Conservation (phyloP, 2,888 invertebrate species). For the Ophion costatus region DNA sequence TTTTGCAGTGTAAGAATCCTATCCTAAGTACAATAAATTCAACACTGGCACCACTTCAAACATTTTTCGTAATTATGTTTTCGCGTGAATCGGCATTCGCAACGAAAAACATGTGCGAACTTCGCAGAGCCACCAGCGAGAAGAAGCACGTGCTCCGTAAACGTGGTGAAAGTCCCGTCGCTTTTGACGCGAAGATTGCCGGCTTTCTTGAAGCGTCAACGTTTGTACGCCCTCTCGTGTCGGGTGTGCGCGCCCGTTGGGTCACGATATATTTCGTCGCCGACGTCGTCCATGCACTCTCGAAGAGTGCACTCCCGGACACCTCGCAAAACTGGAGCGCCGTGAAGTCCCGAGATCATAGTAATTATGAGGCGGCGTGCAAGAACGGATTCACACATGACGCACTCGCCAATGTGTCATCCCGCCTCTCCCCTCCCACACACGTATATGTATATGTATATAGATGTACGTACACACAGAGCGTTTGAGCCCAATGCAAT, state of each 20-base stretch:
- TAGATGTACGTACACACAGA: slow-evolving; percentile 17
- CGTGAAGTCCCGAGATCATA: slow-evolving; percentile 76
- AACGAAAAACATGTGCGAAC: background rate
- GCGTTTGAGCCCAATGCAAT: slow-evolving; percentile 65
- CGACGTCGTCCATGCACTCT: background rate
- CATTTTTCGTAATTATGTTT: background rate
- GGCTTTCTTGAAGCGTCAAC: slow-evolving; percentile 72
- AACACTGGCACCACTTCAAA: background rate
- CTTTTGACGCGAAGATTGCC: slow-evolving; percentile 78
- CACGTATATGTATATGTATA: background rate
- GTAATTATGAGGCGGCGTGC: slow-evolving; percentile 77
- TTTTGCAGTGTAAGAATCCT: too few relatives aligned
- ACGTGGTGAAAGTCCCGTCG: slow-evolving; percentile 74
- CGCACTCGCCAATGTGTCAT: background rate
- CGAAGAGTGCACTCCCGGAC: slow-evolving; percentile 58
- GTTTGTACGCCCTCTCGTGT: slow-evolving; percentile 58
- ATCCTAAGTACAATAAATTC: background rate
- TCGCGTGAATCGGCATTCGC: background rate
- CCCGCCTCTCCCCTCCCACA: background rate
- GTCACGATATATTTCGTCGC: slow-evolving; percentile 67
- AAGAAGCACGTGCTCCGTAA: slow-evolving; percentile 45
- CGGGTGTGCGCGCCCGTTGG: slow-evolving; percentile 53
- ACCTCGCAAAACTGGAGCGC: slow-evolving; percentile 77
- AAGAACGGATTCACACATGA: slow-evolving; percentile 75
- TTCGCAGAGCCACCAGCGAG: background rate